Evolutionary conservation across 2,888 invertebrate species (phyloP).

Genomic region (Cerastis leucographa): DNA sequence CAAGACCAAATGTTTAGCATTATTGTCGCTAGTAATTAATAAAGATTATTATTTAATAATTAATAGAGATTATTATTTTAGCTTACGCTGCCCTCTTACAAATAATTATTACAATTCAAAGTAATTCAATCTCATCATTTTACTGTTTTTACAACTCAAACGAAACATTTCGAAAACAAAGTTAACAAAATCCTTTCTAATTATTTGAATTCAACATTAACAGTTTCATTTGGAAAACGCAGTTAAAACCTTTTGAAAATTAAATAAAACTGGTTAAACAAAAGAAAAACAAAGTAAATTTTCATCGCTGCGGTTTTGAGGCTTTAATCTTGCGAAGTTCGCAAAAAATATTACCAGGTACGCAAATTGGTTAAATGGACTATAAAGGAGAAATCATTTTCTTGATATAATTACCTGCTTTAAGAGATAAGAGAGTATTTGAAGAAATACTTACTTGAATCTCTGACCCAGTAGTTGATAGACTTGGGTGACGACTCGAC

Average conservation of each 20-base stretch:
- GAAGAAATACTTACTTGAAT: slow-evolving; percentile 92
- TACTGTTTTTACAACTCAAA: slow-evolving; percentile 41
- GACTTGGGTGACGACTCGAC: slow-evolving; percentile 97
- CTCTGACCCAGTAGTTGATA: slow-evolving; percentile 97
- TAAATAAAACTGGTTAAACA: slow-evolving; percentile 58
- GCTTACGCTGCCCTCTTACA: not conserved
- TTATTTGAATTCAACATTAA: slow-evolving; percentile 58
- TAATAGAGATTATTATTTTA: not conserved
- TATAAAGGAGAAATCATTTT: slow-evolving; percentile 43
- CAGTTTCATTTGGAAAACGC: slow-evolving; percentile 53
- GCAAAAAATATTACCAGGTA: slow-evolving; percentile 58
- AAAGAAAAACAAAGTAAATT: slow-evolving; percentile 63
- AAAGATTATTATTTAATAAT: not conserved
- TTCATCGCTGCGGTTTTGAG: slow-evolving; percentile 52
- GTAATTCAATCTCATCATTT: slow-evolving; percentile 5
- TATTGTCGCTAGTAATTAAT: no score
- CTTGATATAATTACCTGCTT: slow-evolving; percentile 7
- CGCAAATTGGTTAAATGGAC: slow-evolving; percentile 32
- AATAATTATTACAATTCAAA: slow-evolving; percentile 8
- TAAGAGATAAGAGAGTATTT: slow-evolving; percentile 10
- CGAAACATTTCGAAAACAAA: slow-evolving; percentile 55
- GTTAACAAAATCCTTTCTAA: slow-evolving; percentile 52
- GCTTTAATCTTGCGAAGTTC: slow-evolving; percentile 49
- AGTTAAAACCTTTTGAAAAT: slow-evolving; percentile 60
- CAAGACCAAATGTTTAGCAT: no score